phyloP scores from a whole-genome alignment of 2,113 vertebrate species.

The Calonectris borealis region DNA sequence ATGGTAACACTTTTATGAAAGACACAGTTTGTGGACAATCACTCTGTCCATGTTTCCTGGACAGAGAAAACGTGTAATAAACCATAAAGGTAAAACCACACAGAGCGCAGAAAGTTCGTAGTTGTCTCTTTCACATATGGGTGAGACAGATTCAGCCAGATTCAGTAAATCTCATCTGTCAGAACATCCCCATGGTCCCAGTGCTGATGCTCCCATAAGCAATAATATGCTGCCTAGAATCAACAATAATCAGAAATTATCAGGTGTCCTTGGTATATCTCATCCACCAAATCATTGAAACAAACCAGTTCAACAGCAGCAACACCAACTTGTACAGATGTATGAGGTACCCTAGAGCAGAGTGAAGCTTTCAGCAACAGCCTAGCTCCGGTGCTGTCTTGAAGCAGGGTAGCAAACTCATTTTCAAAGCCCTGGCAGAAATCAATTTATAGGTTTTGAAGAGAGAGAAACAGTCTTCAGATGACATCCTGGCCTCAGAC shows the following conservation, averaged over 20 bases:
- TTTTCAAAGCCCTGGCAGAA: not conserved
- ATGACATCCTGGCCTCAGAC: not conserved
- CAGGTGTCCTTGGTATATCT: not conserved
- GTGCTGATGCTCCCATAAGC: not conserved
- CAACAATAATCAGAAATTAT: not conserved
- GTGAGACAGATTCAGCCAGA: not conserved
- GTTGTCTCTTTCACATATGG: not conserved
- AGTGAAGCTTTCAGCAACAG: not conserved
- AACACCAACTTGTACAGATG: not conserved
- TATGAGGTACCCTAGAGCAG: not conserved
- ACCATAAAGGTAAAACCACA: not conserved
- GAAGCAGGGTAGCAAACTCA: not conserved
- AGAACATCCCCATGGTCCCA: not conserved
- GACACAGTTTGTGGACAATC: not conserved
- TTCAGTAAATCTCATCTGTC: not conserved
- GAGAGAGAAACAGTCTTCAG: not conserved
- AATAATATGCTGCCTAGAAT: not conserved
- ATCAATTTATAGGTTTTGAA: not conserved
- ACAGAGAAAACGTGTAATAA: not conserved
- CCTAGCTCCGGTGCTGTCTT: not conserved
- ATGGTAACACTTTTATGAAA: accelerated
- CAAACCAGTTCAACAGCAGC: not conserved
- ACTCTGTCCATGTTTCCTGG: not conserved
- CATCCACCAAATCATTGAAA: not conserved
- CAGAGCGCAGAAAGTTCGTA: not conserved